These are phyloP conservation scores for Agrenia bidenticulata DNA, from an alignment of 2,888 invertebrate genomes.

Conservation along the genomic window DNA sequence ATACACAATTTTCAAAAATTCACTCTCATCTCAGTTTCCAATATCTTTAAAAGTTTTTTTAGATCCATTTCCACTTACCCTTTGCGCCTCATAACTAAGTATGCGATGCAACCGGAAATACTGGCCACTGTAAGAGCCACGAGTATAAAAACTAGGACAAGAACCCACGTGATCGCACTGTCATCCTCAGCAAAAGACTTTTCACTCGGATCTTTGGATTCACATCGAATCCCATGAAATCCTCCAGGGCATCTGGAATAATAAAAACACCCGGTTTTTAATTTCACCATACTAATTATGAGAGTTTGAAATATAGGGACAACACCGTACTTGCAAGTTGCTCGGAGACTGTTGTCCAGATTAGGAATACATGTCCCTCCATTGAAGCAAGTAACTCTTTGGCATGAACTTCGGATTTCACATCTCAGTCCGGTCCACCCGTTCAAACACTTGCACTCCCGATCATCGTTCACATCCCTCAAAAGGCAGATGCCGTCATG, in stretches of 20 bases:
- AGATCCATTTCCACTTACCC: slow-evolving; percentile 40
- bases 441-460: slow-evolving; percentile 62
- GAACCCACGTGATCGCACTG: slow-evolving; percentile 49
- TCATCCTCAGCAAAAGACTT: slow-evolving; percentile 30
- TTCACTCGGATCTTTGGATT: slow-evolving; percentile 19
- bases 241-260: slow-evolving; percentile 56
- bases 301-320: too few species aligned
- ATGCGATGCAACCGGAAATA: slow-evolving; percentile 51
- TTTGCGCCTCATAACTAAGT: slow-evolving; percentile 52
- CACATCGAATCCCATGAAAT: slow-evolving; percentile 54
- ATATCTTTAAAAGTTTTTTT: not conserved
- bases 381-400: slow-evolving; percentile 59
- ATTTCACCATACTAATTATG: slow-evolving; percentile 8
- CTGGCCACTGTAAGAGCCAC: slow-evolving; percentile 52
- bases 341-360: slow-evolving; percentile 55
- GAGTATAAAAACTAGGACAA: slow-evolving; percentile 51
- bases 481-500: slow-evolving; percentile 65
- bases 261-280: not conserved
- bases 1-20: slow-evolving; percentile 39
- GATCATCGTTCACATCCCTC: slow-evolving; percentile 58
- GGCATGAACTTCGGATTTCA: slow-evolving; percentile 59
- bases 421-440: slow-evolving; percentile 64
- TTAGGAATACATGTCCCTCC: slow-evolving; percentile 60
- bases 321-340: slow-evolving; percentile 57
- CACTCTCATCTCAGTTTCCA: not conserved